Percentiles rank a stretch among this genome's conserved stretches.
phyloP scores from a whole-genome alignment of 2,797 vertebrate species.

The Falco columbarius region DNA sequence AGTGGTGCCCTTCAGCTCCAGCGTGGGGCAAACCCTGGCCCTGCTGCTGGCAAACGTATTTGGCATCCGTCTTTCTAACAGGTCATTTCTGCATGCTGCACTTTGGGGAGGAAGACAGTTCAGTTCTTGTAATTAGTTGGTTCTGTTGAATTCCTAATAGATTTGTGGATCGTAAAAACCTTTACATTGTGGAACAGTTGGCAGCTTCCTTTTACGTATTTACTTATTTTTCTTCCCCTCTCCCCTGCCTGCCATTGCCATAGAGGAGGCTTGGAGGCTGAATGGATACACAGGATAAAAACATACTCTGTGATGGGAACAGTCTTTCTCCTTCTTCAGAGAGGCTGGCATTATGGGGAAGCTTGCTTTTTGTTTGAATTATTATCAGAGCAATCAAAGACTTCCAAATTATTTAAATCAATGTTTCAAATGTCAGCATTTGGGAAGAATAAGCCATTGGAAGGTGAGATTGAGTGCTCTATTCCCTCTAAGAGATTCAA shows the following conservation, averaged over 20 bases:
- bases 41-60: not conserved
- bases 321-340: not conserved
- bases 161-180: slow-evolving; percentile 22
- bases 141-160: slow-evolving; percentile 57
- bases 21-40: not conserved
- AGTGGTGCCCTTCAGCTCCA: not conserved
- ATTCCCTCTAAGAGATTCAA: not conserved
- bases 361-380: not conserved
- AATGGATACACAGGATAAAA: slow-evolving; percentile 4
- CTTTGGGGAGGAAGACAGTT: not conserved
- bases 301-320: not conserved
- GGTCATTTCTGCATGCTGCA: slow-evolving; percentile 22
- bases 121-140: slow-evolving; percentile 63
- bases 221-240: not conserved
- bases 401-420: not conserved
- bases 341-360: not conserved
- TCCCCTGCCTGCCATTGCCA: not conserved
- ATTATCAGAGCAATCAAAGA: not conserved
- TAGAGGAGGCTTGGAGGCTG: not conserved
- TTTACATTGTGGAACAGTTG: slow-evolving; percentile 26
- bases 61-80: slow-evolving; percentile 55
- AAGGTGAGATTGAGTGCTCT: not conserved
- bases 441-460: not conserved
- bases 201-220: not conserved
- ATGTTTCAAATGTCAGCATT: not conserved